phyloP scores from a whole-genome alignment of 2,113 vertebrate genomes.

The Forbesichthys agassizii region DNA sequence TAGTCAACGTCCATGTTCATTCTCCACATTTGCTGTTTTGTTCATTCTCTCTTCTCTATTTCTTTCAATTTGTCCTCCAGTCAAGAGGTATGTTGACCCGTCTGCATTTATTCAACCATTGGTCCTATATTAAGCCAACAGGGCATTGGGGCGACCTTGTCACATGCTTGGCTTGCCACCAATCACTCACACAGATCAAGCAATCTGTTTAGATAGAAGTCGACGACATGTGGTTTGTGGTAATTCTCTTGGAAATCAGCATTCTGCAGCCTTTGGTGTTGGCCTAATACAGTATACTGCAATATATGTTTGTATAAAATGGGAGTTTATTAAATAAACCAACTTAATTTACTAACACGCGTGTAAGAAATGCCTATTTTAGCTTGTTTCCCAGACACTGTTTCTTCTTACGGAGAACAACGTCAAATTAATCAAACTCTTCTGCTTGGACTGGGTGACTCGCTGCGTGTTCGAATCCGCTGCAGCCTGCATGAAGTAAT shows the following conservation, averaged over 20 bases:
- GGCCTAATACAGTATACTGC: too few relatives aligned
- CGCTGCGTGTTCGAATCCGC: too few relatives aligned
- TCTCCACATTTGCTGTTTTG: conserved; percentile 18
- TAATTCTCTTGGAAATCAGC: too few relatives aligned
- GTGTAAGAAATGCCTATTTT: too few relatives aligned
- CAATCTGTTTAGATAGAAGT: conserved; percentile 26
- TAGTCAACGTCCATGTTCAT: too few relatives aligned
- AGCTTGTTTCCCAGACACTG: too few relatives aligned
- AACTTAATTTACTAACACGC: too few relatives aligned
- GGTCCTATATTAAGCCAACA: conserved; percentile 52
- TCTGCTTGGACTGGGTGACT: too few relatives aligned
- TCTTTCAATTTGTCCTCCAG: neutral
- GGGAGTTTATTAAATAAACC: too few relatives aligned
- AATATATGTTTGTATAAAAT: too few relatives aligned
- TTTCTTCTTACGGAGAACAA: too few relatives aligned
- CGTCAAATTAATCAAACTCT: too few relatives aligned
- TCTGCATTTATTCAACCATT: conserved; percentile 25
- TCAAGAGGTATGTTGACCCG: neutral
- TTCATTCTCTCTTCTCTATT: conserved; percentile 12
- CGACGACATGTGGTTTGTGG: conserved; percentile 10
- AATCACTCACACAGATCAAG: conserved; percentile 23
- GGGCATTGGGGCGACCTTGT: conserved; percentile 39
- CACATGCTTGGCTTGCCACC: conserved; percentile 24
- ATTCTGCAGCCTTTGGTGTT: neutral
- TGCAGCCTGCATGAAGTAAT: conserved; percentile 12